Evolutionary conservation across 1,140 invertebrate genomes (phyloP).

Genomic region (Nixonia krombeini): DNA sequence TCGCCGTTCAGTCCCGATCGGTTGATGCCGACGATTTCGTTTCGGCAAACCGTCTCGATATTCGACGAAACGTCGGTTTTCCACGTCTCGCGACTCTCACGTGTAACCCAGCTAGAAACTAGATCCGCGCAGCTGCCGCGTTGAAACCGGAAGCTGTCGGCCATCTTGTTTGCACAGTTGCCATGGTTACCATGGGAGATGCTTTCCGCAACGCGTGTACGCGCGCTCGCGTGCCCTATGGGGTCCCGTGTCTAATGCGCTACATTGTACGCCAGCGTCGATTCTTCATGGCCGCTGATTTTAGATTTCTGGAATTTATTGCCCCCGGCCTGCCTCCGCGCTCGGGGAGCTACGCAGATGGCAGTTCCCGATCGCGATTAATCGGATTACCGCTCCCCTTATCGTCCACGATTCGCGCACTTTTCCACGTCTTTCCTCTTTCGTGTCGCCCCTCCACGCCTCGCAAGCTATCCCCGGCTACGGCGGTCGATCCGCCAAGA

Average conservation of each 20-base stretch:
- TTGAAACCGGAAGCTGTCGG: constrained; percentile 69
- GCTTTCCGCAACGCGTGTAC: constrained; percentile 49
- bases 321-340: constrained; percentile 15
- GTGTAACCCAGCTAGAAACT: constrained; percentile 62
- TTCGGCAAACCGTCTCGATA: no score
- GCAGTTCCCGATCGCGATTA: constrained; percentile 58
- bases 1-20: no score
- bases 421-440: no score
- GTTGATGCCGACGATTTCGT: no score
- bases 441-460: no score
- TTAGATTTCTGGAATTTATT: constrained; percentile 69
- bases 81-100: constrained; percentile 12
- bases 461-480: no score
- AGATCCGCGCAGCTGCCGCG: constrained; percentile 68
- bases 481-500: no score
- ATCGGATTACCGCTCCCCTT: constrained; percentile 56
- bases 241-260: constrained; percentile 55
- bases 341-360: constrained; percentile 54
- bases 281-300: constrained; percentile 59
- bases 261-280: constrained; percentile 51
- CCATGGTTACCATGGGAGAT: constrained; percentile 67
- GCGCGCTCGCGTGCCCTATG: constrained; percentile 33
- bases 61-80: neutral
- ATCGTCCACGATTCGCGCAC: no score
- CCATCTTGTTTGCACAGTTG: constrained; percentile 72